Base-by-base conservation (phyloP, 2,797 vertebrate species). In the Leptoclinus maculatus region DNA sequence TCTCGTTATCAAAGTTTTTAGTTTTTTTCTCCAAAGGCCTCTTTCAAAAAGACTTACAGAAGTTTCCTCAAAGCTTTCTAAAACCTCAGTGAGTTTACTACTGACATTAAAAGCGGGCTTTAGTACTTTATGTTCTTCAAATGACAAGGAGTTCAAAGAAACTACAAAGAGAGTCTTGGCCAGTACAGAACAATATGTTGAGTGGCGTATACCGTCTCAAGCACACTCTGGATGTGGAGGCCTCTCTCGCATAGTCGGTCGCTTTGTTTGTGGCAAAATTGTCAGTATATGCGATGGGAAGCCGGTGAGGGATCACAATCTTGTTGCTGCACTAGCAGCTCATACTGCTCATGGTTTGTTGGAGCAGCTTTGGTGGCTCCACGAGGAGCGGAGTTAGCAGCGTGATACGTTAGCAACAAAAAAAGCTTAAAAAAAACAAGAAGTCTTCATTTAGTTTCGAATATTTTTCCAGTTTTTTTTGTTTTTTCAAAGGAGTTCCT, bases 401-500 rank as follows among this genome's bases (percentile, higher is more conserved):
- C 32, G 32, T 0, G 32, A 34, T 34, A 7, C 32, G 32, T 34
- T 34, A 34, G 32, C 32, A 34, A 7, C 32, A 34, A 34, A 34
- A 5, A 32, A 32, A 32, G 29, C 29, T 32, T 32, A 4, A 32
- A 41, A 13, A 13, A 41, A 41, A 34, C 23, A 29, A 47, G 9
- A 70, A 13, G 23, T 16, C 27, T 49, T 13, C 2, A 17, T 39
- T 67, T 5, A 19, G 16, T 32, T 39, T 58, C 0, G 45, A 34
- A 16, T 2, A 1, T 6, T 11, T 54, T 14, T 1, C 8, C 14
- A 4, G 0, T n/a, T 29, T 32, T 32, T 14, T n/a, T 12, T 19
- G 29, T 58, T 19, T 0, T 0, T 14, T 29, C 0, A 8, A 45
- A 74, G 71, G 41, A 38, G 39, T 4, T 79, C 63, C 83, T 96